Evolutionary conservation across 2,113 vertebrate species (phyloP).

Genomic region (Seriola quinqueradiata): DNA sequence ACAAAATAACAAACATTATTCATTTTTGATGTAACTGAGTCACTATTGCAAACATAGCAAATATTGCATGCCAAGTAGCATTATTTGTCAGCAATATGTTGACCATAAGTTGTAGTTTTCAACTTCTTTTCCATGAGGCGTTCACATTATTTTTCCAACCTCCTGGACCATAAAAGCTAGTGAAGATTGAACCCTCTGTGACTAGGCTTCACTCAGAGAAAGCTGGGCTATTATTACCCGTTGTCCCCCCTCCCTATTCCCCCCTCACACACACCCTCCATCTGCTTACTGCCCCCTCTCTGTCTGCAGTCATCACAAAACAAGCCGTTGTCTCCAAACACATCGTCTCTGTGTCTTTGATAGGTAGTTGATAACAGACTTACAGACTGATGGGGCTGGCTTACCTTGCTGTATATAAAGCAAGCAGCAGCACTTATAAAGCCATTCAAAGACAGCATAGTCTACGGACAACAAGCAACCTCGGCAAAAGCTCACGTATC

Average conservation of each 20-base stretch:
- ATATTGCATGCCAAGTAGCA: not conserved
- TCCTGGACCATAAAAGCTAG: not conserved
- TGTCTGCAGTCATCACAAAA: slow-evolving; percentile 84
- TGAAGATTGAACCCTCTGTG: not conserved
- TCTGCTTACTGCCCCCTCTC: slow-evolving; percentile 52
- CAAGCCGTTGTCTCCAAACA: slow-evolving; percentile 82
- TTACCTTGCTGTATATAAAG: slow-evolving; percentile 78
- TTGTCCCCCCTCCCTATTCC: slow-evolving; percentile 17
- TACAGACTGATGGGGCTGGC: slow-evolving; percentile 74
- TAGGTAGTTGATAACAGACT: slow-evolving; percentile 85
- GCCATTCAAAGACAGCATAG: slow-evolving; percentile 35
- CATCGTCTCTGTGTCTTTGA: slow-evolving; percentile 84
- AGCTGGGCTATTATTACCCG: slow-evolving; percentile 52
- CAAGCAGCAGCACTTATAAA: not conserved
- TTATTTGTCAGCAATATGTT: not conserved
- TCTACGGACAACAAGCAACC: slow-evolving; percentile 6
- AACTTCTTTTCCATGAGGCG: not conserved
- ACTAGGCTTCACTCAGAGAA: slow-evolving; percentile 41
- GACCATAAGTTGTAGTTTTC: not conserved
- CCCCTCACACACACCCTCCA: slow-evolving; percentile 49
- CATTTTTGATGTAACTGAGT: not conserved
- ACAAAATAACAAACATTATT: not conserved
- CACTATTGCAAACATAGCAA: not conserved
- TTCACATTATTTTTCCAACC: not conserved
- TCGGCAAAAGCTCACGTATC: slow-evolving; percentile 9